A percentile compares a stretch with the other conserved stretches of the same genome.
Conservation (phyloP, 2,797 vertebrate genomes). For the Staurois parvus region DNA sequence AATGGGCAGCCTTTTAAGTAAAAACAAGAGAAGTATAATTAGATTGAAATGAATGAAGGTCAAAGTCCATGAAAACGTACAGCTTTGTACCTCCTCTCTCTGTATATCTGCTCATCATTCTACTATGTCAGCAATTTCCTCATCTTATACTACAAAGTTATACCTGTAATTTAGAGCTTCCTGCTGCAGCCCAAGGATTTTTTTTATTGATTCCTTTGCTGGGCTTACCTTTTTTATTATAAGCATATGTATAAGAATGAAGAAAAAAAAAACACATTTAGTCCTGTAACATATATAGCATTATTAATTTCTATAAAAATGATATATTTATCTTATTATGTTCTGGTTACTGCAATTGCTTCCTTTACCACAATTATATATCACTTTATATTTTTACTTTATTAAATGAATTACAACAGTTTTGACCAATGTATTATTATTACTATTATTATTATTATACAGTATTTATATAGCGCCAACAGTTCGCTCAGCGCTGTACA, state of each 20-base stretch:
- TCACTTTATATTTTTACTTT: not conserved
- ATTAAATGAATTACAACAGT: not conserved
- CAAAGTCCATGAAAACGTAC: slow-evolving; percentile 50
- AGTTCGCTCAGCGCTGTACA: too few species aligned
- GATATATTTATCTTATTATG: not conserved
- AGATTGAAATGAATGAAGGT: slow-evolving; percentile 58
- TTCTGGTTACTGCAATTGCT: not conserved
- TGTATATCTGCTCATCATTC: slow-evolving; percentile 41
- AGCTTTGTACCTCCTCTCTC: slow-evolving; percentile 28
- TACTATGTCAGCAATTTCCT: slow-evolving; percentile 50
- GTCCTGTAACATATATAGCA: not conserved
- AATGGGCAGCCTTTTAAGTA: slow-evolving; percentile 51
- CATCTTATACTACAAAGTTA: slow-evolving; percentile 48
- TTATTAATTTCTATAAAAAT: not conserved
- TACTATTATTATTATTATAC: too few species aligned
- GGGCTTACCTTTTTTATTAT: slow-evolving; percentile 18
- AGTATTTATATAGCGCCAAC: too few species aligned
- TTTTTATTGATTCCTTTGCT: slow-evolving; percentile 41
- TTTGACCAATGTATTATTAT: not conserved
- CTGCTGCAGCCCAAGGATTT: slow-evolving; percentile 18
- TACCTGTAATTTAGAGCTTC: slow-evolving; percentile 33
- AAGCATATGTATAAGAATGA: not conserved
- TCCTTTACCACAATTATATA: not conserved
- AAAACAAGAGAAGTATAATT: slow-evolving; percentile 59
- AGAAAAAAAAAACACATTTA: not conserved